These are phyloP conservation scores for Cordilura impudica DNA, from an alignment of 2,888 invertebrate species.

Conservation along the genomic window DNA sequence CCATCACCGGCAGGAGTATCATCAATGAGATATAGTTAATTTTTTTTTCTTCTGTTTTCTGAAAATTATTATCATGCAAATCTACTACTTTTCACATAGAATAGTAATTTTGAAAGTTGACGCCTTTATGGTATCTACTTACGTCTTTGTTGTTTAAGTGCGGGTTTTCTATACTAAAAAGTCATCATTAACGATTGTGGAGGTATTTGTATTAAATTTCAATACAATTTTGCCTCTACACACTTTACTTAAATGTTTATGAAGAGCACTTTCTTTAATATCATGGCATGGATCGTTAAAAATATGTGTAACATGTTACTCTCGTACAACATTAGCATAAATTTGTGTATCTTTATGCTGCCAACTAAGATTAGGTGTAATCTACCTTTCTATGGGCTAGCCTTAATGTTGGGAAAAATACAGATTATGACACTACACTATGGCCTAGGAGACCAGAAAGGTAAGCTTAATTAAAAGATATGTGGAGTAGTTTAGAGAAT, in stretches of 20 bases:
- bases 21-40: not conserved
- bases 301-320: slow-evolving; percentile 75
- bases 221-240: slow-evolving; percentile 39
- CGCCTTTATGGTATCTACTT: slow-evolving; percentile 66
- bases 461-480: too few relatives aligned
- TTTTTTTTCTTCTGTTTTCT: not conserved
- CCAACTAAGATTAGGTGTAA: not conserved
- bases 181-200: slow-evolving; percentile 46
- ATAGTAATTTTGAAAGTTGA: slow-evolving; percentile 73
- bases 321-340: slow-evolving; percentile 76
- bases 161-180: slow-evolving; percentile 13
- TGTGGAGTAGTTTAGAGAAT: too few relatives aligned
- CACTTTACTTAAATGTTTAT: not conserved
- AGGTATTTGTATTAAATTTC: slow-evolving; percentile 44
- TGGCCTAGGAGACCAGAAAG: too few relatives aligned
- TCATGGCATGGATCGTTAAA: slow-evolving; percentile 34
- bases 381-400: too few relatives aligned
- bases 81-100: slow-evolving; percentile 30
- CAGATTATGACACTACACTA: slow-evolving; percentile 7
- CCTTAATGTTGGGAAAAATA: not conserved
- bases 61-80: slow-evolving; percentile 50
- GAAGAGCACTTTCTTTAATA: slow-evolving; percentile 41
- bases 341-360: slow-evolving; percentile 64
- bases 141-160: not conserved
- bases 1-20: not conserved